Conservation (phyloP, 2,113 vertebrate genomes). For the Ginglymostoma cirratum region DNA sequence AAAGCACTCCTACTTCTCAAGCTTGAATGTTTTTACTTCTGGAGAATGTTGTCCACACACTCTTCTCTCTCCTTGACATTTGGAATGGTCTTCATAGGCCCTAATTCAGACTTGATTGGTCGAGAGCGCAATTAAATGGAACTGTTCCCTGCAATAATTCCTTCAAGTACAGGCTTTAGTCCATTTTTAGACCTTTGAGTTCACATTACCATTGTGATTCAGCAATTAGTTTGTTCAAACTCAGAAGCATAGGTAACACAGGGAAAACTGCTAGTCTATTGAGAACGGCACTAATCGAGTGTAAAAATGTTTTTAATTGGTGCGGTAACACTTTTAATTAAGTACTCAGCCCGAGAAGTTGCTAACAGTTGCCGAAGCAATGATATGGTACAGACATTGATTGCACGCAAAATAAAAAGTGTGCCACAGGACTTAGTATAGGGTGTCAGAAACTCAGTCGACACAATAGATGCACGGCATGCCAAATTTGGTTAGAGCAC, state of each 20-base stretch:
- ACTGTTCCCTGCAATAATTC: neutral
- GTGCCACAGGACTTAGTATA: neutral
- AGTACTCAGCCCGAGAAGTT: neutral
- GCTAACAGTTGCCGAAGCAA: neutral
- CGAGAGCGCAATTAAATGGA: neutral
- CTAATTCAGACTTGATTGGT: neutral
- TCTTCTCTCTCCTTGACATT: neutral
- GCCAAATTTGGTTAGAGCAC: neutral
- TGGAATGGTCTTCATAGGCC: neutral
- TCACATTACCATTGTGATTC: neutral
- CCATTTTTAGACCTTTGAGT: neutral
- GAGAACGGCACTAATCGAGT: neutral
- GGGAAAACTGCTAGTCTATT: neutral
- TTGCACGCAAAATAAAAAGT: neutral
- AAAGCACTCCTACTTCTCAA: neutral
- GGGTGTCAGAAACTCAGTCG: neutral
- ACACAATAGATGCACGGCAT: neutral
- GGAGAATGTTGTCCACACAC: neutral
- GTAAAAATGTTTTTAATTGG: neutral
- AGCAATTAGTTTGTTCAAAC: neutral
- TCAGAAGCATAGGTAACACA: neutral
- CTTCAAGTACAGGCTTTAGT: neutral
- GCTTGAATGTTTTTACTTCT: neutral
- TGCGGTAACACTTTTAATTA: no score
- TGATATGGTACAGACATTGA: neutral